Base-by-base conservation (phyloP, 1,140 invertebrate species). In the Tribolium castaneum region DNA sequence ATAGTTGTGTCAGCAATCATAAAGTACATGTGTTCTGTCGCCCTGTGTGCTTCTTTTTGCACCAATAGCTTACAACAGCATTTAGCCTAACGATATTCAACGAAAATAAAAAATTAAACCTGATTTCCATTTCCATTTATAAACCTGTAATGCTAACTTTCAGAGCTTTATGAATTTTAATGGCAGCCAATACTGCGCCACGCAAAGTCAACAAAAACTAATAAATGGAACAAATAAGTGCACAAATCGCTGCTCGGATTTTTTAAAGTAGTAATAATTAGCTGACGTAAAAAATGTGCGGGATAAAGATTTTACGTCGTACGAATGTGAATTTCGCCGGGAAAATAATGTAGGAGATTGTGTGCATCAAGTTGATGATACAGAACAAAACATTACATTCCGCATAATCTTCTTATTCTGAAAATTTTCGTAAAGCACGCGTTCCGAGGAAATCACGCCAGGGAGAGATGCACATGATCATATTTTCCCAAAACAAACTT, bases 401-500 rank as follows among this genome's bases (percentile, higher is more conserved):
- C 4, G n/a, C 30, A 34, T 66, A 66, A 66, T 66, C 59, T 35
- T 13, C 30, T 66, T 35, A 35, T 66, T 66, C 59, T 13, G 4
- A 66, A 35, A 66, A 66, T 35, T 66, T 35, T 35, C 12, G 16
- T 59, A n/a, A 3, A 66, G 59, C 30, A 22, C 59, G 34, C 59
- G 59, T 66, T n/a, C 10, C n/a, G 2, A 12, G 25, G 13, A 66
- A 66, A 59, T 59, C 59, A 66, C 59, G 22, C 30, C 25, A 12
- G 12, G 59, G 34, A 35, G 34, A 30, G 30, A 39, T 66, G 30
- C 30, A 35, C 30, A 66, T 66, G 59, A 66, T 66, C 35, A 66
- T 35, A 66, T 66, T 66, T 66, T 66, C 59, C n/a, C 13, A 30
- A 35, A 66, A 66, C 59, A 66, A 66, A 66, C 30, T 66, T 66